Base-by-base conservation (phyloP, 2,888 invertebrate genomes). In the Noctua fimbriata region DNA sequence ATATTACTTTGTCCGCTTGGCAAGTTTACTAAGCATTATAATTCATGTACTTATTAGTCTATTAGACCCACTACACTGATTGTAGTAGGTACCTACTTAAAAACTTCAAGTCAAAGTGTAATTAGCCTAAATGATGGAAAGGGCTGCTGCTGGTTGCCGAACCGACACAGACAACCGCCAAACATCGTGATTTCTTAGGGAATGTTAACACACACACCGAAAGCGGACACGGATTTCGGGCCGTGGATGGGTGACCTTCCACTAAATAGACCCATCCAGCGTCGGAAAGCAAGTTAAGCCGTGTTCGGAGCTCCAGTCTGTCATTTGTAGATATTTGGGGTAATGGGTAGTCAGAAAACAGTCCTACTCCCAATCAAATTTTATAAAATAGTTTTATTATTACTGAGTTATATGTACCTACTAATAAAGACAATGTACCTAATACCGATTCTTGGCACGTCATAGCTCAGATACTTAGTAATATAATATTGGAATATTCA, bases 1-100 rank as follows among this genome's bases (percentile, higher is more conserved):
- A 79, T 83, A 75, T 76, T 65, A 82, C 44, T 85, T 83, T 89
- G 79, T 85, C 73, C 77, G 75, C 70, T 80, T 78, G 79, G 75
- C 66, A 83, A 78, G 85, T 89, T 89, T 89, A 86, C 83, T 81
- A 84, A 69, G 73, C 83, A 77, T 85, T 85, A 84, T 91, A 84
- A 89, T 90, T 89, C 90, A 91, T 87, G 28, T 16, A 60, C 60
- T 14, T 24, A 52, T 4, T 81, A 77, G 6, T 28, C n/a, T 24
- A 52, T 4, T 81, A 78, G 6, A 44, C 70, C 52, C 32, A 76
- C 78, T 78, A n/a, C 12, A n/a, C 82, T 85, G 87, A 78, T 78
- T 73, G 24, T 63, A 66, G 49, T 7, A n/a, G n/a, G n/a, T n/a
- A 24, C 0, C 1, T 63, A 63, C 44, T 79, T 79, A 69, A 65